These are phyloP conservation scores for Cyrtodaria siliqua DNA, from an alignment of 2,888 invertebrate genomes.

Conservation along the genomic window DNA sequence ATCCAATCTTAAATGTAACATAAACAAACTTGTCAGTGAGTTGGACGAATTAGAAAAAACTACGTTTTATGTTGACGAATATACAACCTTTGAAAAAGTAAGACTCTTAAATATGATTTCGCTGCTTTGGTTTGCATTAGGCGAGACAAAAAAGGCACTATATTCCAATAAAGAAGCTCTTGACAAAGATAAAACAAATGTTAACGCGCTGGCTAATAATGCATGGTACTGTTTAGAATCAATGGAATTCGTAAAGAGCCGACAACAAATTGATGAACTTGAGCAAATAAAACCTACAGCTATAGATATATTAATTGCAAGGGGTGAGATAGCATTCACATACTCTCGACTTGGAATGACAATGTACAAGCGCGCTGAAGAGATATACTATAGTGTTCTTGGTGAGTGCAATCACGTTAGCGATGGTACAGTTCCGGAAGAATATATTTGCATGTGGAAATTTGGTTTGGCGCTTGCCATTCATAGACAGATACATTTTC, in stretches of 20 bases:
- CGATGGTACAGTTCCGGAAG: not conserved
- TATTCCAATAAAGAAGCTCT: slow-evolving; percentile 10
- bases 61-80: no score
- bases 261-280: slow-evolving; percentile 2
- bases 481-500: slow-evolving; percentile 19
- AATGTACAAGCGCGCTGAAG: slow-evolving; percentile 2
- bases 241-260: slow-evolving; percentile 1
- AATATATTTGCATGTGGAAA: slow-evolving; percentile 29
- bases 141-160: slow-evolving; percentile 15
- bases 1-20: no score
- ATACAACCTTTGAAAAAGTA: no score
- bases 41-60: no score
- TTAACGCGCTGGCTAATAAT: slow-evolving; percentile 21
- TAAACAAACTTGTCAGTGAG: no score
- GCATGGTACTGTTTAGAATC: slow-evolving; percentile 19
- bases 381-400: slow-evolving; percentile 20
- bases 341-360: slow-evolving; percentile 31
- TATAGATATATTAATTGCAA: slow-evolving; percentile 11
- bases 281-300: not conserved
- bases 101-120: no score
- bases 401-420: slow-evolving; percentile 1
- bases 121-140: slow-evolving; percentile 5
- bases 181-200: not conserved
- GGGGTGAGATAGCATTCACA: slow-evolving; percentile 31
- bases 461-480: slow-evolving; percentile 34